Evolutionary conservation across 2,888 invertebrate species (phyloP).

Genomic region (Cephus rjabovi): DNA sequence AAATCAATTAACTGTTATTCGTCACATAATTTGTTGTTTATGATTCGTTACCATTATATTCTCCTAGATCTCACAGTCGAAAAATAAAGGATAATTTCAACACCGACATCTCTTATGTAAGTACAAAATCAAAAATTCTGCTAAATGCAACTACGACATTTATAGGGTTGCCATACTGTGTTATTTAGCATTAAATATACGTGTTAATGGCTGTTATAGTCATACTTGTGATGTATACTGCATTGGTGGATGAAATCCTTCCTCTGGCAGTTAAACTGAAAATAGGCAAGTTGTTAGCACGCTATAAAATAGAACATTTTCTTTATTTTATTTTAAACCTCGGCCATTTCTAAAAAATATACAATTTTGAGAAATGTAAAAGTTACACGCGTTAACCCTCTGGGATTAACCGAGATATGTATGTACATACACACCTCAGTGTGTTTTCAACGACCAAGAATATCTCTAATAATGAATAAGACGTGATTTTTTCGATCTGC

Average conservation of each 20-base stretch:
- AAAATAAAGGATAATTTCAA: not conserved
- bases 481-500: too few relatives aligned
- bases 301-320: not conserved
- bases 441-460: too few relatives aligned
- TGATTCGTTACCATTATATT: not conserved
- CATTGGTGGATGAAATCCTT: slow-evolving; percentile 45
- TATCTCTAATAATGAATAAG: too few relatives aligned
- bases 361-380: not conserved
- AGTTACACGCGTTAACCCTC: not conserved
- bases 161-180: not conserved
- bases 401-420: not conserved
- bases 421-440: too few relatives aligned
- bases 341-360: not conserved
- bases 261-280: slow-evolving; percentile 40
- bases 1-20: not conserved
- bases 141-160: not conserved
- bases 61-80: not conserved
- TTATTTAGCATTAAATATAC: not conserved
- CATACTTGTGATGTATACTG: slow-evolving; percentile 39
- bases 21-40: not conserved
- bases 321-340: not conserved
- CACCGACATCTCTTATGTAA: not conserved
- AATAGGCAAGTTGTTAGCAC: not conserved
- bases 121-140: not conserved
- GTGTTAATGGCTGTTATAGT: slow-evolving; percentile 24